Conservation (phyloP, 2,113 vertebrate species). For the Nannospalax galili region DNA sequence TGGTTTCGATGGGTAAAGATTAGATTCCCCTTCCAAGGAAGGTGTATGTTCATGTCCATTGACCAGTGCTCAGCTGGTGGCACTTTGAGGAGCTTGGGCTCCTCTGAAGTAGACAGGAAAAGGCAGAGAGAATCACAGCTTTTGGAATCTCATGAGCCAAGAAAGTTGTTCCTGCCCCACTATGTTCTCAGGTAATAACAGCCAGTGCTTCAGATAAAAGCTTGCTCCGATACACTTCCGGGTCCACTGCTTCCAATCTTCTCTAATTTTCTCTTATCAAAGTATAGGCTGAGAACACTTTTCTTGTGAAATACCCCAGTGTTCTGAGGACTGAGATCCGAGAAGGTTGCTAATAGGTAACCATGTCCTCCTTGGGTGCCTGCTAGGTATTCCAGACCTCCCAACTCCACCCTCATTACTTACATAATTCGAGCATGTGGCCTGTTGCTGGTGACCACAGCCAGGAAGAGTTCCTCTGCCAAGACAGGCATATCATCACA, state of each 20-base stretch:
- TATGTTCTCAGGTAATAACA: neutral
- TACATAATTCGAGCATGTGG: constrained; percentile 89
- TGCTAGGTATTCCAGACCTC: neutral
- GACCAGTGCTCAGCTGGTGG: neutral
- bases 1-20: neutral
- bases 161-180: neutral
- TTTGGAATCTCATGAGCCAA: neutral
- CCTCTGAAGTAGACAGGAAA: neutral
- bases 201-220: neutral
- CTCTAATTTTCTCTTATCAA: neutral
- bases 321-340: neutral
- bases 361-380: neutral
- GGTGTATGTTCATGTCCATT: neutral
- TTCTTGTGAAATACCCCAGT: neutral
- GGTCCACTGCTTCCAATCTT: neutral
- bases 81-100: neutral
- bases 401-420: constrained; percentile 48
- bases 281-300: neutral
- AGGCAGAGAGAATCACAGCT: neutral
- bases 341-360: neutral
- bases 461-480: constrained; percentile 90
- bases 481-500: constrained; percentile 89
- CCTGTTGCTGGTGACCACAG: constrained; percentile 89
- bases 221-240: neutral
- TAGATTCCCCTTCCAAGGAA: neutral